Evolutionary conservation across 2,797 vertebrate species (phyloP).

Genomic region (Mus minutoides): DNA sequence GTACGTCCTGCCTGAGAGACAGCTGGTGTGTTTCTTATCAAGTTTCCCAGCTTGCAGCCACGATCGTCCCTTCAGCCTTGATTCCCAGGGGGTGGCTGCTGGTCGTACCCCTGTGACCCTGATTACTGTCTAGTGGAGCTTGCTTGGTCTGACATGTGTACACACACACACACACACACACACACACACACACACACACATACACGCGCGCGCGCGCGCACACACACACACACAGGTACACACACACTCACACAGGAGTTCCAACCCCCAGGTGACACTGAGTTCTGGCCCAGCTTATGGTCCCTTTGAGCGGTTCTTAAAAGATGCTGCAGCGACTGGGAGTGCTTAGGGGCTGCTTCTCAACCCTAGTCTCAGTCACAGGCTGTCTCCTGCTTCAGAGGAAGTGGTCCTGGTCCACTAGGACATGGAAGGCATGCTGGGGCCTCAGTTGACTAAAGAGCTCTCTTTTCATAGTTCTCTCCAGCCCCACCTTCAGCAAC

Average conservation of each 20-base stretch:
- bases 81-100: not conserved
- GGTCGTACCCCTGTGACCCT: not conserved
- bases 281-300: not conserved
- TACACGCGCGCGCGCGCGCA: not conserved
- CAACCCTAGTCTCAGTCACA: not conserved
- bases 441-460: not conserved
- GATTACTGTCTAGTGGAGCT: not conserved
- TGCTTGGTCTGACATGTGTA: not conserved
- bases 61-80: not conserved
- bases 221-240: not conserved
- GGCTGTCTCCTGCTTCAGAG: not conserved
- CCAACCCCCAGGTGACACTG: not conserved
- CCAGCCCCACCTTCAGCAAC: not conserved
- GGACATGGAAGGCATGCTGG: not conserved
- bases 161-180: not conserved
- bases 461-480: not conserved
- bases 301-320: slow-evolving; percentile 21
- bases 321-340: not conserved
- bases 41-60: slow-evolving; percentile 62
- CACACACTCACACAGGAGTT: not conserved
- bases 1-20: not conserved
- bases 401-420: not conserved
- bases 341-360: not conserved
- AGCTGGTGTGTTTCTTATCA: slow-evolving; percentile 43
- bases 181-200: not conserved